These are phyloP conservation scores for Drosophila stalkeri DNA, from an alignment of 2,888 invertebrate species.

Conservation along the genomic window DNA sequence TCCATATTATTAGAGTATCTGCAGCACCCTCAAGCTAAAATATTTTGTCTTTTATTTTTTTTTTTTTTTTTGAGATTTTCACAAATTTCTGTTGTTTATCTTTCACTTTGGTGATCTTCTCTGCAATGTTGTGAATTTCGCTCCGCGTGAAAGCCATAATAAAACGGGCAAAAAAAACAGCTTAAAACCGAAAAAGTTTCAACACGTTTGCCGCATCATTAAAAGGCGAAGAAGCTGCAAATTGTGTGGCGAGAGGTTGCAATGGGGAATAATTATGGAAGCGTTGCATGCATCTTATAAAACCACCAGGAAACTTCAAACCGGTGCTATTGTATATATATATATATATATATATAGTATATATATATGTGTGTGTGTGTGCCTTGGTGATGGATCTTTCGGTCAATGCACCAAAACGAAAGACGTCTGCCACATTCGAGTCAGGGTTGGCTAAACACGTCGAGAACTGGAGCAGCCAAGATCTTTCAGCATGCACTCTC, in stretches of 20 bases:
- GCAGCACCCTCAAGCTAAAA: neutral
- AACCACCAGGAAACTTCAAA: conserved; percentile 32
- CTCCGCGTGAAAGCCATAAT: conserved; percentile 52
- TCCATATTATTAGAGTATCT: conserved; percentile 1
- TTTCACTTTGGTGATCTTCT: conserved; percentile 34
- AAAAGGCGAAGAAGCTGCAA: conserved; percentile 21
- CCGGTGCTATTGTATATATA: conserved; percentile 19
- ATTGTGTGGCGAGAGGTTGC: conserved; percentile 2
- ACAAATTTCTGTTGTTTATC: conserved; percentile 10
- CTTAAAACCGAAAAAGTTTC: conserved; percentile 2
- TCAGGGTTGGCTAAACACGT: neutral
- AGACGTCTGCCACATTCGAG: conserved; percentile 8
- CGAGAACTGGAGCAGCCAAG: conserved; percentile 19
- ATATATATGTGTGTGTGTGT: neutral
- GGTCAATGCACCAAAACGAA: conserved; percentile 22
- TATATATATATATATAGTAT: conserved; percentile 1
- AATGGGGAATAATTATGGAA: conserved; percentile 26
- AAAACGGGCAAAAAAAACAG: neutral
- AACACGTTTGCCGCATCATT: conserved; percentile 26
- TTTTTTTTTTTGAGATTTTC: conserved; percentile 9
- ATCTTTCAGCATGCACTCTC: conserved; percentile 17
- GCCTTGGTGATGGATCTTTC: conserved; percentile 2
- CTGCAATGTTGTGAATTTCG: conserved; percentile 30
- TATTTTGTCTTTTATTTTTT: neutral
- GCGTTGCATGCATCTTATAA: conserved; percentile 33